A percentile compares a stretch with the other conserved stretches of the same genome.
Conservation (phyloP, 2,888 invertebrate species). For the Chymomyza procnemis region DNA sequence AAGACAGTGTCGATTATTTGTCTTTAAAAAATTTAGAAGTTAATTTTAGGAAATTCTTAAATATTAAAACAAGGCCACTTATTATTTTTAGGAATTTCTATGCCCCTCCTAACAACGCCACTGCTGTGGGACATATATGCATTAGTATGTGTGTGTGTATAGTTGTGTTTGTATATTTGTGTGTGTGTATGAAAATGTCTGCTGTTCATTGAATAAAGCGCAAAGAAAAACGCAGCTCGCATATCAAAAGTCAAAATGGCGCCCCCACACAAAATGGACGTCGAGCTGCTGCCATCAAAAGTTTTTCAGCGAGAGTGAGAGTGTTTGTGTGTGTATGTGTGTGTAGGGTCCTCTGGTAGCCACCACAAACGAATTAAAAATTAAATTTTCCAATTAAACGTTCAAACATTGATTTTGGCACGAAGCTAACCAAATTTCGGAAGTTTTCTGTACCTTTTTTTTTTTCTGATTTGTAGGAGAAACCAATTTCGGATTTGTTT, state of each 20-base stretch:
- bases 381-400: conserved; percentile 65
- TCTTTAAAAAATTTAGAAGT: no score
- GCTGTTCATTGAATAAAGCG: conserved; percentile 1
- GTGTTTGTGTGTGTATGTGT: not conserved
- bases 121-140: no score
- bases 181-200: not conserved
- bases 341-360: not conserved
- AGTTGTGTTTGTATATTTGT: not conserved
- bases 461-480: no score
- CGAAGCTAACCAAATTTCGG: not conserved
- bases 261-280: not conserved
- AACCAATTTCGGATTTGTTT: not conserved
- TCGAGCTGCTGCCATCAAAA: not conserved
- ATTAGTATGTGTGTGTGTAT: not conserved
- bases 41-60: no score
- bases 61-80: no score
- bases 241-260: conserved; percentile 5
- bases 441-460: not conserved
- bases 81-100: no score
- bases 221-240: not conserved
- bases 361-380: conserved; percentile 60
- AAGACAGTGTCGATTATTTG: no score
- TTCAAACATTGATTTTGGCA: conserved; percentile 40
- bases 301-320: not conserved
- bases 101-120: no score